Evolutionary conservation across 2,797 vertebrate species (phyloP).

Genomic region (Columba guinea): DNA sequence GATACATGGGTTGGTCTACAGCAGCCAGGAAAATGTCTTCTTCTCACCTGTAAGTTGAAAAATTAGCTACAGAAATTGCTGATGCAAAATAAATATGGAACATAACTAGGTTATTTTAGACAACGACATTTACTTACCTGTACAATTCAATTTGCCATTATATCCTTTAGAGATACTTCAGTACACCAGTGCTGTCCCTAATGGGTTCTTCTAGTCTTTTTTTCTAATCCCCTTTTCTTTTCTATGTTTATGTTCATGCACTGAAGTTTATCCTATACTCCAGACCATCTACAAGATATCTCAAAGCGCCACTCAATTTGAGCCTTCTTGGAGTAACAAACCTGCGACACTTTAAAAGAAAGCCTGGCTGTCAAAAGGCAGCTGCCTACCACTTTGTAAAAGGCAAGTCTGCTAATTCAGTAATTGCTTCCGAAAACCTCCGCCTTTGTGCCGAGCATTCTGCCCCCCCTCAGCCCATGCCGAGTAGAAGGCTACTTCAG

Average conservation of each 20-base stretch:
- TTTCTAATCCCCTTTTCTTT: not conserved
- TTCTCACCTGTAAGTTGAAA: not conserved
- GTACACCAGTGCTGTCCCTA: not conserved
- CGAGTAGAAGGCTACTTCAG: not conserved
- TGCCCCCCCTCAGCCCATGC: not conserved
- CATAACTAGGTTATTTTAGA: not conserved
- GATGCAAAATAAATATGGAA: not conserved
- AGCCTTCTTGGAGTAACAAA: not conserved
- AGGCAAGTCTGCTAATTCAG: not conserved
- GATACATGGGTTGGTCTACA: not conserved
- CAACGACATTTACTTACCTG: not conserved
- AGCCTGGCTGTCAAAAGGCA: slow-evolving; percentile 3
- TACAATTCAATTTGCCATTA: not conserved
- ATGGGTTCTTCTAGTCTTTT: not conserved
- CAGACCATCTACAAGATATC: not conserved
- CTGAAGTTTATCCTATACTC: not conserved
- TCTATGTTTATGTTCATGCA: not conserved
- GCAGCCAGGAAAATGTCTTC: not conserved
- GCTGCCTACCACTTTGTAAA: not conserved
- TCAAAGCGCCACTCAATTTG: not conserved
- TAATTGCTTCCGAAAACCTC: not conserved
- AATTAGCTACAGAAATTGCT: not conserved
- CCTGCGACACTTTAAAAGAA: not conserved
- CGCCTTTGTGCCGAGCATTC: not conserved
- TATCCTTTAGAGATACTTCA: not conserved